A percentile compares a stretch with the other conserved stretches of the same genome.
These are phyloP conservation scores for Glyptemys insculpta DNA, from an alignment of 2,797 vertebrate species.

Conservation along the genomic window DNA sequence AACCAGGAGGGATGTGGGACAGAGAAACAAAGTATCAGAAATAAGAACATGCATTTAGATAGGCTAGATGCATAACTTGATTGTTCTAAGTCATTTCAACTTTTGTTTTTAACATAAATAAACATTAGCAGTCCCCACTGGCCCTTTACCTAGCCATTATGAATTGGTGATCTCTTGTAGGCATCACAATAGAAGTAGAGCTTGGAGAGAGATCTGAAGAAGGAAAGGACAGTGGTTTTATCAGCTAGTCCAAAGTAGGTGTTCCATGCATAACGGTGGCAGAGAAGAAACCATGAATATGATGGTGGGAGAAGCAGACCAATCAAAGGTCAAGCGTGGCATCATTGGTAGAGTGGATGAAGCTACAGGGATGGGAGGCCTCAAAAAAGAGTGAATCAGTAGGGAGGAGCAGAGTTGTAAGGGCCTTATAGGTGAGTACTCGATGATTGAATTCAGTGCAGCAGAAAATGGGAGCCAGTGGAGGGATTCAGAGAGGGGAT, in stretches of 20 bases:
- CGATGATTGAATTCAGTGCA: not conserved
- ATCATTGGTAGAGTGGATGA: not conserved
- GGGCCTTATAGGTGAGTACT: not conserved
- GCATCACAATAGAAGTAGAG: not conserved
- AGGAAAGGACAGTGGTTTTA: not conserved
- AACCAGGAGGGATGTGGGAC: not conserved
- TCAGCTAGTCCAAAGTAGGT: not conserved
- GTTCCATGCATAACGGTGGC: not conserved
- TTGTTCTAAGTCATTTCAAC: not conserved
- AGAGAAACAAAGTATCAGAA: not conserved
- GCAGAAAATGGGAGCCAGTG: not conserved
- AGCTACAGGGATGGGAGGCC: not conserved
- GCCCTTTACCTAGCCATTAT: not conserved
- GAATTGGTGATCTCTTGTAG: conserved; percentile 6
- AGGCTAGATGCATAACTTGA: fast-evolving
- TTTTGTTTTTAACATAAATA: not conserved
- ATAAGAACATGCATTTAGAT: not conserved
- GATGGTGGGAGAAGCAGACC: not conserved
- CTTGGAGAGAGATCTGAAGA: not conserved
- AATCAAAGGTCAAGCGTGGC: not conserved
- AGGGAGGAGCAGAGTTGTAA: not conserved
- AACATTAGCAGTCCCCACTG: not conserved
- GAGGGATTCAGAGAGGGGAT: not conserved
- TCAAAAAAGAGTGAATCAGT: not conserved
- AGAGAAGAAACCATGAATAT: not conserved